Base-by-base conservation (phyloP, 2,888 invertebrate species). In the Stenodera caucasica region DNA sequence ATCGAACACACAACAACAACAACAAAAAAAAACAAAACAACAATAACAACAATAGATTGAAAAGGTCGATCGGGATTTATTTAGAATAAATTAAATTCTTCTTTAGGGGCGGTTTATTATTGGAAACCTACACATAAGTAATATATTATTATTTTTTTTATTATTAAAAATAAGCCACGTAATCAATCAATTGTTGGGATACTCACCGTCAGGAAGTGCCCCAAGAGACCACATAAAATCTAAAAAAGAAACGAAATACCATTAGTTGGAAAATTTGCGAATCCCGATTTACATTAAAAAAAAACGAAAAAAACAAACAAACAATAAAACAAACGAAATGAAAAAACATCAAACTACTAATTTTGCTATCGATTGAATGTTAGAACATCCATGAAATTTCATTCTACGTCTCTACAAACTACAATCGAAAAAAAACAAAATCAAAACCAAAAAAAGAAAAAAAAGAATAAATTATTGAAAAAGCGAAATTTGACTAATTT, bases 161-260 rank as follows among this genome's bases (percentile, higher is more conserved):
- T 9, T 26, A 26, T 26, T 26, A 5, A 5, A 5, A 26, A 26
- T 4, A 21, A 40, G 2, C 0, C 18, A 15, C 1, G 5, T 40
- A 18, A 45, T 23, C 45, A 45, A 45, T 23, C 45, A 45, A 45
- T 21, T 15, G 7, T 30, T 45, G 14, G 30, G 23, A 40, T 37
- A 90, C 93, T 92, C 87, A 95, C 95, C 94, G 88, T 95, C 95
- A 85, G 94, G 94, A 87, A 95, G 90, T 87, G 94, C 93, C 88
- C 94, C 95, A 90, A 95, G 90, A 85, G 94, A 94, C 95, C 95
- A 95, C 94, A 95, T 94, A 90, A 95, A 94, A 92, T 95, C 95
- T 95, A 91, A 86, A 91, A 86, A 91, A 86, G 91, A 86, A 85
- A 74, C 72, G 77, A 78, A 67, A 65, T 66, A 70, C 70, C 62